Evolutionary conservation across 2,797 vertebrate genomes (phyloP).

Genomic region (Limnodromus scolopaceus): DNA sequence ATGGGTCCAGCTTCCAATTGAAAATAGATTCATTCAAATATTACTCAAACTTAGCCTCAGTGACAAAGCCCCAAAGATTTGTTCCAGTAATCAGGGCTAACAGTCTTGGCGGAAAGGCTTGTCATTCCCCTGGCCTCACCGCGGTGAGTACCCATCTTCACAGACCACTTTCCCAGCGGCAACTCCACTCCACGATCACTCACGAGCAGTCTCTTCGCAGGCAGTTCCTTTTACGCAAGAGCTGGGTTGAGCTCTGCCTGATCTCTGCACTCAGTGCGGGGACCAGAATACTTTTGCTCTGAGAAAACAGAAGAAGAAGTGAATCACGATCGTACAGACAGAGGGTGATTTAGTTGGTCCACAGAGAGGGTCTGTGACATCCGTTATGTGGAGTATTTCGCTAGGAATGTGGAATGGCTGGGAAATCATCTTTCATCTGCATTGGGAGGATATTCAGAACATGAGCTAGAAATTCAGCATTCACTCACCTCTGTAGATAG

Average conservation of each 20-base stretch:
- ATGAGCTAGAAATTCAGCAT: neutral
- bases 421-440: neutral
- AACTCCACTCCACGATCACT: neutral
- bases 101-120: neutral
- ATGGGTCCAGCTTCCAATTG: neutral
- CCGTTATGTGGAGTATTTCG: accelerated
- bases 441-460: neutral
- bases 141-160: accelerated
- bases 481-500: neutral
- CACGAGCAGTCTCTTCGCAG: accelerated
- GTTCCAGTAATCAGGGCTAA: neutral
- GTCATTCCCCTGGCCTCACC: neutral
- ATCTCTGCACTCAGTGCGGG: neutral
- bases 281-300: neutral
- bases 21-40: accelerated
- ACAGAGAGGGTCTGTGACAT: neutral
- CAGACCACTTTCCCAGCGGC: accelerated
- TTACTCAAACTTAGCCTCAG: neutral
- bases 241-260: neutral
- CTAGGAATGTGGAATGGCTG: neutral
- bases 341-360: conserved; percentile 10
- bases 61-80: neutral
- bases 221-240: neutral
- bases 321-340: neutral
- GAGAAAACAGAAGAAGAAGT: neutral